A percentile compares a stretch with the other conserved stretches of the same genome.
These are phyloP conservation scores for Tetranychus truncatus DNA, from an alignment of 2,888 invertebrate genomes.

Conservation along the genomic window DNA sequence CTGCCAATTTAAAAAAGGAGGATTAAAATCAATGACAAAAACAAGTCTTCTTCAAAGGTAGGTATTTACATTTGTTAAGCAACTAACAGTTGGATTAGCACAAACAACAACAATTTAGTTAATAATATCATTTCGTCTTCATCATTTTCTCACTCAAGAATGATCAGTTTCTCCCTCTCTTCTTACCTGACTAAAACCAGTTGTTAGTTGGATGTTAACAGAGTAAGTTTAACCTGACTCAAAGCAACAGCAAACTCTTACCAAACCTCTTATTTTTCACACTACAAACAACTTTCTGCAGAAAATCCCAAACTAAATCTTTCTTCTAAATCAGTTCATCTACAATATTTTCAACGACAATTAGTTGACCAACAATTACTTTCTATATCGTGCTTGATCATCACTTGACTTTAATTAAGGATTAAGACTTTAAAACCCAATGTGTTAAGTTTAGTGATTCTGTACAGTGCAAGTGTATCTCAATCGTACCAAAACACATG, in stretches of 20 bases:
- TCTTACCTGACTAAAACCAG: constrained; percentile 1
- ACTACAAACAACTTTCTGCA: background rate
- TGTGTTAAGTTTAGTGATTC: too few relatives aligned
- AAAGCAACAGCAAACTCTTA: background rate
- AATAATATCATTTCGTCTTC: background rate
- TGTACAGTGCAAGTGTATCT: too few relatives aligned
- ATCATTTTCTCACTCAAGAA: background rate
- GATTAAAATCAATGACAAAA: background rate
- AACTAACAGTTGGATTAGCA: background rate
- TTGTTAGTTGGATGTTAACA: background rate
- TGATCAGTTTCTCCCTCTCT: background rate
- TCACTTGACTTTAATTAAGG: too few relatives aligned
- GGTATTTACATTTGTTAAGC: background rate
- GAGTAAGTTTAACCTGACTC: background rate
- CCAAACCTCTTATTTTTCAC: background rate
- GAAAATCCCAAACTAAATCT: too few relatives aligned
- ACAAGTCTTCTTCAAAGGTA: background rate
- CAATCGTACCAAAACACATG: too few relatives aligned
- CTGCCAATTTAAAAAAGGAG: too few relatives aligned
- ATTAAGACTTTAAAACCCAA: too few relatives aligned
- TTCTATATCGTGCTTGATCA: too few relatives aligned
- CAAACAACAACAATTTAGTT: background rate
- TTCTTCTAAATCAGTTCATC: too few relatives aligned
- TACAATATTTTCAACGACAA: too few relatives aligned
- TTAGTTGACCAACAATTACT: too few relatives aligned